Conservation (phyloP, 2,888 invertebrate species). For the Lasioglossum zephyrum region DNA sequence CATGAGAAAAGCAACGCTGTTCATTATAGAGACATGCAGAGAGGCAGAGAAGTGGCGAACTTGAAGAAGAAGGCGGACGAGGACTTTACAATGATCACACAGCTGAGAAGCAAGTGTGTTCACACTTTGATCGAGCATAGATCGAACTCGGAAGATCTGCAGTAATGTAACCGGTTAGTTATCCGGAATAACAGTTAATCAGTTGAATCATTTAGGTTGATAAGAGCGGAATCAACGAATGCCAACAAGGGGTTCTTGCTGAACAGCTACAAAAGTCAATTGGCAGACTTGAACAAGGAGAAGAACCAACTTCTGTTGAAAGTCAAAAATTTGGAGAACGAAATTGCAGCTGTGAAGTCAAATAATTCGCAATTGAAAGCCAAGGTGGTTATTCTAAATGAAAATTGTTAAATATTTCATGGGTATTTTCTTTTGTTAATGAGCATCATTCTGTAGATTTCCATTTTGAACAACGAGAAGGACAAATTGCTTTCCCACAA, state of each 20-base stretch:
- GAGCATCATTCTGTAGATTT: conserved; percentile 43
- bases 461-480: conserved; percentile 64
- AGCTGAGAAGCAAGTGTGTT: conserved; percentile 69
- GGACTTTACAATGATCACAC: conserved; percentile 63
- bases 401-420: neutral
- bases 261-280: conserved; percentile 72
- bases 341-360: conserved; percentile 59
- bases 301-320: conserved; percentile 58
- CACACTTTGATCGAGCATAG: neutral
- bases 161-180: too few species aligned
- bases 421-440: neutral
- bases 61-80: conserved; percentile 74
- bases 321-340: conserved; percentile 65
- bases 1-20: conserved; percentile 61
- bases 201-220: conserved; percentile 60
- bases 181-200: neutral
- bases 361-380: conserved; percentile 70
- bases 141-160: too few species aligned
- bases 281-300: conserved; percentile 67
- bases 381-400: conserved; percentile 54
- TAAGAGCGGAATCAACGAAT: conserved; percentile 71
- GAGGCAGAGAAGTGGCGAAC: conserved; percentile 65
- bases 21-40: conserved; percentile 64
- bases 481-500: conserved; percentile 47
- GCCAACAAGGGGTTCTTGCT: conserved; percentile 72